Evolutionary conservation across 2,888 invertebrate species (phyloP).

Genomic region (Pterostichus madidus): DNA sequence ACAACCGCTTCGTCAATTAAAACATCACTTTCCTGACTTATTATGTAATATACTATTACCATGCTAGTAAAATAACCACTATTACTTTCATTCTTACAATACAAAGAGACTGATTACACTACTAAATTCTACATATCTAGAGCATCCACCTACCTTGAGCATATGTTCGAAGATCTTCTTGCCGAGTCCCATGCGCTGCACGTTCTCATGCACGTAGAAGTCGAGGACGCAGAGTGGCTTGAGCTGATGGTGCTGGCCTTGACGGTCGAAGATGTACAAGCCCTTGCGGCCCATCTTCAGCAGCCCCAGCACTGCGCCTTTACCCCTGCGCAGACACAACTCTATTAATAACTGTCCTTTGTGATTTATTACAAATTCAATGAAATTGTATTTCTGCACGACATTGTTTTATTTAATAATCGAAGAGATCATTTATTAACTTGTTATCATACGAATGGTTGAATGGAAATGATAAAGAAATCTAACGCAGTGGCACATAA

Average conservation of each 20-base stretch:
- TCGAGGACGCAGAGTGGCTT: conserved; percentile 94
- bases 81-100: too few relatives aligned
- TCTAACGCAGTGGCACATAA: too few relatives aligned
- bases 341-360: background rate
- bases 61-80: too few relatives aligned
- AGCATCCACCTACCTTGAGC: conserved; percentile 82
- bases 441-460: background rate
- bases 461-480: too few relatives aligned
- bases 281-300: conserved; percentile 95
- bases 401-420: background rate
- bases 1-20: too few relatives aligned
- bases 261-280: conserved; percentile 89
- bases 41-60: too few relatives aligned
- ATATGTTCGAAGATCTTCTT: conserved; percentile 91
- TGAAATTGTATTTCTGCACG: background rate
- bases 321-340: conserved; percentile 80
- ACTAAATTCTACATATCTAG: too few relatives aligned
- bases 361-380: background rate
- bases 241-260: conserved; percentile 86
- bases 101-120: too few relatives aligned
- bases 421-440: background rate
- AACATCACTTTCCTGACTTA: too few relatives aligned
- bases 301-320: conserved; percentile 87
- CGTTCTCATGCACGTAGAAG: conserved; percentile 92
- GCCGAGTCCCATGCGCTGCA: conserved; percentile 93